Evolutionary conservation across 2,888 invertebrate genomes (phyloP).

Genomic region (Holacanthella duospinosa): DNA sequence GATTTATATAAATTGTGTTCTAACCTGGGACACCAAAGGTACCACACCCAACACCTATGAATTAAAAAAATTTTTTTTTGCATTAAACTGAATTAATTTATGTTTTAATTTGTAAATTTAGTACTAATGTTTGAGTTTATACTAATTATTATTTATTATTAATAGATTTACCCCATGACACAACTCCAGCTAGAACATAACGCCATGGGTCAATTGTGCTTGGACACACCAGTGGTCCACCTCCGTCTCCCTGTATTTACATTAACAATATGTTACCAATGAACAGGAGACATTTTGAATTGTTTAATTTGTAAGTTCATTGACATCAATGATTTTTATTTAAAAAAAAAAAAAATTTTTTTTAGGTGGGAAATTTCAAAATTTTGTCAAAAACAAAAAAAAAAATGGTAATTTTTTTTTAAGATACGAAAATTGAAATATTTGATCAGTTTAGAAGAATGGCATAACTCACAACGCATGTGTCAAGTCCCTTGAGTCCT

Average conservation of each 20-base stretch:
- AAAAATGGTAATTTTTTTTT: not conserved
- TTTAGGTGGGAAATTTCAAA: not conserved
- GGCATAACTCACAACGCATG: conserved; percentile 33
- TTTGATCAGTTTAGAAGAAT: too few relatives aligned
- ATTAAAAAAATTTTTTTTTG: not conserved
- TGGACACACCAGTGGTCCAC: conserved; percentile 34
- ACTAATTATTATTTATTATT: too few relatives aligned
- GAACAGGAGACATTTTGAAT: too few relatives aligned
- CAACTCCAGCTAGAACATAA: conserved; percentile 31
- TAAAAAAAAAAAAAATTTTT: not conserved
- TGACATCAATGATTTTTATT: not conserved
- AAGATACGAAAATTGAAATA: not conserved
- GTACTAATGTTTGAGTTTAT: not conserved
- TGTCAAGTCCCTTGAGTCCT: conserved; percentile 31
- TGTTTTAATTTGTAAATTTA: not conserved
- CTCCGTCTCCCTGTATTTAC: conserved; percentile 23
- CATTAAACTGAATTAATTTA: not conserved
- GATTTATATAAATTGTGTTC: not conserved
- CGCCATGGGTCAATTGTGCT: conserved; percentile 33
- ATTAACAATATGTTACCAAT: not conserved
- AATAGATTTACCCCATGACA: conserved; percentile 30
- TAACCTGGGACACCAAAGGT: conserved; percentile 26
- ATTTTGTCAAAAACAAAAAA: not conserved
- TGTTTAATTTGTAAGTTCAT: conserved; percentile 1
- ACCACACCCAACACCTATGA: conserved; percentile 22